Conservation (phyloP, 2,113 vertebrate species). For the Nothocercus julius region DNA sequence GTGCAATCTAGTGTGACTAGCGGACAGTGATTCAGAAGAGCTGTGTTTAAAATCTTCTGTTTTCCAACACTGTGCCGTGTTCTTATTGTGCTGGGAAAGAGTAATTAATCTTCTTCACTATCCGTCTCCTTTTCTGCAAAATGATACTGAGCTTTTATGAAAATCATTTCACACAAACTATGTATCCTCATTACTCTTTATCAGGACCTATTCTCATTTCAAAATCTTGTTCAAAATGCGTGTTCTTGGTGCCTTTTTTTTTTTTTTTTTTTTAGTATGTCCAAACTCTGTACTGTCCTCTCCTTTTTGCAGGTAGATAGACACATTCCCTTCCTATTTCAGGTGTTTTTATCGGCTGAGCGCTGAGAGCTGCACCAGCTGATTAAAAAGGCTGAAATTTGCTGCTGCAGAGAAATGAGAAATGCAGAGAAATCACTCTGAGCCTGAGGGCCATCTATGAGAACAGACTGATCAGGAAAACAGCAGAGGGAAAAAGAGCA, state of each 20-base stretch:
- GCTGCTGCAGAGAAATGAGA: not conserved
- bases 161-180: not conserved
- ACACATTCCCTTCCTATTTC: not conserved
- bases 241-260: not conserved
- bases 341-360: not conserved
- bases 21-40: not conserved
- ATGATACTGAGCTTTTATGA: not conserved
- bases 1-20: not conserved
- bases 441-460: not conserved
- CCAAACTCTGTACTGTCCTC: accelerated
- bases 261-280: not conserved
- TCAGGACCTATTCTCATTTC: not conserved
- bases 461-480: not conserved
- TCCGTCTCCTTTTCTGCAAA: not conserved
- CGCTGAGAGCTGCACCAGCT: not conserved
- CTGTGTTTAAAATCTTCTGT: not conserved
- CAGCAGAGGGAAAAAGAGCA: not conserved
- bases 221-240: not conserved
- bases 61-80: not conserved
- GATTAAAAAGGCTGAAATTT: not conserved
- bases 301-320: not conserved
- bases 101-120: not conserved
- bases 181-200: not conserved
- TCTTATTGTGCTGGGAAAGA: not conserved
- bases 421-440: not conserved